Evolutionary conservation across 2,888 invertebrate species (phyloP).

Genomic region (Philhelius pedissequus): DNA sequence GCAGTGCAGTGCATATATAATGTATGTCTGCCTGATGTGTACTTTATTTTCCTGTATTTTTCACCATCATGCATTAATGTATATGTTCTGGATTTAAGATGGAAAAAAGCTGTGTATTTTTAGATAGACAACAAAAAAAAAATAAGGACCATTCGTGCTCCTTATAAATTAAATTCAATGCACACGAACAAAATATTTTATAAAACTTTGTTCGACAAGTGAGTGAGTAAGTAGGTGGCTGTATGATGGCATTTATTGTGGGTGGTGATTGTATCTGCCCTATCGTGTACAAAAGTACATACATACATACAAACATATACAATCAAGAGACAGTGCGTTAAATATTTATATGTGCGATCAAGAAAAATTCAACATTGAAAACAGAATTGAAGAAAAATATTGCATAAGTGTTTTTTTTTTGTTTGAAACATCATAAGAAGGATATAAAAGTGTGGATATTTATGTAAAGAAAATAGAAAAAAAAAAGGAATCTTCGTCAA

Average conservation of each 20-base stretch:
- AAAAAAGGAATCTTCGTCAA: slow-evolving; percentile 23
- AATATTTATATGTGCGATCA: slow-evolving; percentile 66
- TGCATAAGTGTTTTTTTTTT: slow-evolving; percentile 39
- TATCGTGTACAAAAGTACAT: neutral
- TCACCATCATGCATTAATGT: slow-evolving; percentile 27
- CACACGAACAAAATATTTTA: slow-evolving; percentile 13
- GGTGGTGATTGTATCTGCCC: no score
- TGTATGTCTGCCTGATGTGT: neutral
- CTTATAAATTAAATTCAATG: slow-evolving; percentile 9
- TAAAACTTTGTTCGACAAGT: neutral
- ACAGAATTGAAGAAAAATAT: slow-evolving; percentile 58
- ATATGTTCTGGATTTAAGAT: neutral
- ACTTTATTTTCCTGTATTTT: neutral
- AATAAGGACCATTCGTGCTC: slow-evolving; percentile 4
- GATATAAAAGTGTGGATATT: neutral
- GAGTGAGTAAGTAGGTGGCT: neutral
- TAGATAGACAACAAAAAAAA: slow-evolving; percentile 1
- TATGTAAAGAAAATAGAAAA: neutral
- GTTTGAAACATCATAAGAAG: neutral
- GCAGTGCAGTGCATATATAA: neutral
- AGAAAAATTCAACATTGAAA: slow-evolving; percentile 54
- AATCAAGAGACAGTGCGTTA: slow-evolving; percentile 44
- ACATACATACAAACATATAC: neutral
- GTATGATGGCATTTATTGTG: neutral
- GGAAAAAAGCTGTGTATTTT: neutral